phyloP scores from a whole-genome alignment of 1,140 invertebrate genomes.

The Melitaea cinxia region DNA sequence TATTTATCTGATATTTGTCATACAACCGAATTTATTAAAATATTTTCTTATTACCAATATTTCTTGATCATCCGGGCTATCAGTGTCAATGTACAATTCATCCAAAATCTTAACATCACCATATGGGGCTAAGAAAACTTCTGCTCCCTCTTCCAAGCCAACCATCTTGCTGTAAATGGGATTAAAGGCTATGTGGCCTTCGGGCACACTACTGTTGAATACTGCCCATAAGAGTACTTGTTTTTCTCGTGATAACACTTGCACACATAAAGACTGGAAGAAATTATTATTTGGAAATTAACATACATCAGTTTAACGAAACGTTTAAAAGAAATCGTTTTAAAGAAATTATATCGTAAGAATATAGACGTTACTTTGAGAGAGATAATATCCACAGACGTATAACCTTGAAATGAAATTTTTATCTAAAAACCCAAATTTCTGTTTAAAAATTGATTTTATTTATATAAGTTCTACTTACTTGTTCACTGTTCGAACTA shows the following conservation, averaged over 20 bases:
- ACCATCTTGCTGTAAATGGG: conserved; percentile 61
- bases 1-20: too few relatives aligned
- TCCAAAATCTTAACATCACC: conserved; percentile 62
- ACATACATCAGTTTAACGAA: background rate
- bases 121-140: conserved; percentile 71
- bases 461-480: conserved; percentile 31
- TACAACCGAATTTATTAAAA: too few relatives aligned
- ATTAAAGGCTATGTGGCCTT: conserved; percentile 70
- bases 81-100: conserved; percentile 69
- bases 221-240: conserved; percentile 69
- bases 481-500: conserved; percentile 67
- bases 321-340: too few relatives aligned
- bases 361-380: background rate
- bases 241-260: conserved; percentile 66
- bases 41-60: conserved; percentile 60
- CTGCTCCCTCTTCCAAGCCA: conserved; percentile 61
- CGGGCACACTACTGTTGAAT: conserved; percentile 58
- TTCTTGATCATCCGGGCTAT: conserved; percentile 78
- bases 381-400: conserved; percentile 26
- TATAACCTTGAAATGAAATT: conserved; percentile 31
- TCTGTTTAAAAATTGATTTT: conserved; percentile 1
- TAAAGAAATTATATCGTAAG: background rate
- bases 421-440: background rate
- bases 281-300: background rate
- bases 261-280: conserved; percentile 66